These are phyloP conservation scores for Berghia stephanieae DNA, from an alignment of 1,140 invertebrate genomes.

Conservation along the genomic window DNA sequence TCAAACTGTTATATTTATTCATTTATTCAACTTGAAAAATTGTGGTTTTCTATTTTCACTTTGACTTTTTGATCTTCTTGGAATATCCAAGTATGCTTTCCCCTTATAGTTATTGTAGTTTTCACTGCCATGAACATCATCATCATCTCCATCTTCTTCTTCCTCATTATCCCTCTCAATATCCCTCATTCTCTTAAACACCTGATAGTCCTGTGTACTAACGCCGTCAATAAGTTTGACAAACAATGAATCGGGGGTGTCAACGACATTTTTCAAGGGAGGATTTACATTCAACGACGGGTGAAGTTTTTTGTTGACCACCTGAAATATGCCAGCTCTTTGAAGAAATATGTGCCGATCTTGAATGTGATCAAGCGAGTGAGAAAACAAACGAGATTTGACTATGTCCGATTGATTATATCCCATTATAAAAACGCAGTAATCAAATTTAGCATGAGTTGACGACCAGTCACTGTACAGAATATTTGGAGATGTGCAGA, in stretches of 20 bases:
- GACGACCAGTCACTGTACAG: background rate
- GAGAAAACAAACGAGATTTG: background rate
- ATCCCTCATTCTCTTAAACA: constrained; percentile 19
- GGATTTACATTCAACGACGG: constrained; percentile 21
- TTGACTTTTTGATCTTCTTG: too few species aligned
- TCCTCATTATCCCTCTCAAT: constrained; percentile 19
- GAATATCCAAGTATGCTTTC: too few species aligned
- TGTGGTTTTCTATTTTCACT: too few species aligned
- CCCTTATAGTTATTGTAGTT: too few species aligned
- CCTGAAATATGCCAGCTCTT: constrained; percentile 9
- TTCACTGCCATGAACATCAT: too few species aligned
- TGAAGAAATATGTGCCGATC: constrained; percentile 21
- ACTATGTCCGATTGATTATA: background rate
- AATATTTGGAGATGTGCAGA: constrained; percentile 9
- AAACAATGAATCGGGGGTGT: background rate
- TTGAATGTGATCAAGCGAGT: background rate
- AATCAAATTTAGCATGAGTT: constrained; percentile 22
- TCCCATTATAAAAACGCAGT: constrained; percentile 18
- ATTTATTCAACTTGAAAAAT: too few species aligned
- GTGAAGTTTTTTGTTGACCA: constrained; percentile 22
- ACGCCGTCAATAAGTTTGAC: background rate
- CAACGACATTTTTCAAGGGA: background rate
- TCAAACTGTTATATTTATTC: too few species aligned
- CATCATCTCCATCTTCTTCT: background rate
- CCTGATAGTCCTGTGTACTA: background rate